These are phyloP conservation scores for Lycocerus yunnanus DNA, from an alignment of 2,888 invertebrate species.

Conservation along the genomic window DNA sequence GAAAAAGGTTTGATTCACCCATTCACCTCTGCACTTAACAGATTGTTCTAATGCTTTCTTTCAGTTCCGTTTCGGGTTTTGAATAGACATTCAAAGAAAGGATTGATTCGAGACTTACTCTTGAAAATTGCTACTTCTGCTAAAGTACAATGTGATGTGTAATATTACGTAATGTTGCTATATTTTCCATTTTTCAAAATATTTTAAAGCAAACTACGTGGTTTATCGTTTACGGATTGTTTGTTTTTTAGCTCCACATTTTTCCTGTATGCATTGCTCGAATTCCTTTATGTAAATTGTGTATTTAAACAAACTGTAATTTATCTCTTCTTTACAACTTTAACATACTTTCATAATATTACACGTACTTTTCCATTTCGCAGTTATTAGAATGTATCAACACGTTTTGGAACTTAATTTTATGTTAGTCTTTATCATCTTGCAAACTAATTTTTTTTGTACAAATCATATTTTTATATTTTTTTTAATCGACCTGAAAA, in stretches of 20 bases:
- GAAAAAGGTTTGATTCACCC: background rate
- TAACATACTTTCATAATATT: background rate
- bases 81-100: background rate
- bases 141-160: too few relatives aligned
- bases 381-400: background rate
- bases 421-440: background rate
- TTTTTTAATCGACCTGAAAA: background rate
- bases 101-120: background rate
- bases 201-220: background rate
- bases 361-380: background rate
- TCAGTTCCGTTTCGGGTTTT: background rate
- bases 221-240: background rate
- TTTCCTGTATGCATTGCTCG: background rate
- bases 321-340: background rate
- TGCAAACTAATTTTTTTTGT: background rate
- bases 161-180: too few relatives aligned
- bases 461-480: background rate
- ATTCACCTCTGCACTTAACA: background rate
- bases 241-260: background rate
- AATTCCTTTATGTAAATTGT: background rate
- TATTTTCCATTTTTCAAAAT: background rate
- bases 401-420: background rate
- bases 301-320: background rate
- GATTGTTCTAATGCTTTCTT: background rate
- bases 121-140: background rate